These are phyloP conservation scores for Eristalinus sepulchralis DNA, from an alignment of 2,888 invertebrate species.

Conservation along the genomic window DNA sequence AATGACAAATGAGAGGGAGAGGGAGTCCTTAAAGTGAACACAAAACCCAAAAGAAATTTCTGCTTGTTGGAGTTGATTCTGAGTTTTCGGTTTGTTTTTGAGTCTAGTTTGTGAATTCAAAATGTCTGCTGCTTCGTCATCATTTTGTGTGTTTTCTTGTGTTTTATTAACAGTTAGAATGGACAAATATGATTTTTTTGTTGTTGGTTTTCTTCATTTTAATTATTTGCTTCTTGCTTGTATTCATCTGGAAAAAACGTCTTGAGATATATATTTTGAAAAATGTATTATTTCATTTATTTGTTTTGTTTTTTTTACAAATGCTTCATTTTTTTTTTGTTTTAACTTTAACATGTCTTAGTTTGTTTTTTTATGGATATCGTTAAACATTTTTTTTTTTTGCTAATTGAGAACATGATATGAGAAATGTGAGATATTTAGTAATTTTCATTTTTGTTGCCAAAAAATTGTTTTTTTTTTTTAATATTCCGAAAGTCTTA, in stretches of 20 bases:
- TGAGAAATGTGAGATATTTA: constrained; percentile 67
- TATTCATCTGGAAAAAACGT: constrained; percentile 38
- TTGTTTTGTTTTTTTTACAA: constrained; percentile 52
- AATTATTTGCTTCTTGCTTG: background rate
- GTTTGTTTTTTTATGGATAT: constrained; percentile 56
- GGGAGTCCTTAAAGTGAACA: too few species aligned
- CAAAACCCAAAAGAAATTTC: constrained; percentile 43
- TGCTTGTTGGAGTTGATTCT: background rate
- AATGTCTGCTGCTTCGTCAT: background rate
- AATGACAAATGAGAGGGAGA: too few species aligned
- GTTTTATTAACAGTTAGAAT: constrained; percentile 67
- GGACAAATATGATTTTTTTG: constrained; percentile 62
- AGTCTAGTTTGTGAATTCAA: background rate
- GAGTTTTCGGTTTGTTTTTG: too few species aligned
- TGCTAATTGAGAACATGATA: constrained; percentile 66
- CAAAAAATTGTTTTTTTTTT: constrained; percentile 46
- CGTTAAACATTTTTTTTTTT: constrained; percentile 49
- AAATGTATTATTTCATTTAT: constrained; percentile 36
- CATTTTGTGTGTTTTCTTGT: constrained; percentile 30
- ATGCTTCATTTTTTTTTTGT: constrained; percentile 34
- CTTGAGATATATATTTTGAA: constrained; percentile 59
- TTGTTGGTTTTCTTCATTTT: constrained; percentile 30
- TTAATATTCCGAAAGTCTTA: constrained; percentile 53
- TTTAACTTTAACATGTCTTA: constrained; percentile 60
- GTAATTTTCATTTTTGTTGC: constrained; percentile 45